Evolutionary conservation across 1,140 invertebrate species (phyloP).

Genomic region (Zeugodacus cucurbitae): DNA sequence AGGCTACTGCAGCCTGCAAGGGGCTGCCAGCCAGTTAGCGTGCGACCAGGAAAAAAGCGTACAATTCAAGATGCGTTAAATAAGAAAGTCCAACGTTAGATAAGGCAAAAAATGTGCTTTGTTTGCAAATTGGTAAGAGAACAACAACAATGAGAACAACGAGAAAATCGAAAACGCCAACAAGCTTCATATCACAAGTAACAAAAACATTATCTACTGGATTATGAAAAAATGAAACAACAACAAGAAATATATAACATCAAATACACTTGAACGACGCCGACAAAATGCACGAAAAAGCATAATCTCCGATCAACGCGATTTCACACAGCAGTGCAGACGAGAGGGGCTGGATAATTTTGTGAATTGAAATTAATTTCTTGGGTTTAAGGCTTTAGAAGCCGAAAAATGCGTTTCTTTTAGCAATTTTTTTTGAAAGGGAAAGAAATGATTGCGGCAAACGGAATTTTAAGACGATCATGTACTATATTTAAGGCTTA

Average conservation of each 20-base stretch:
- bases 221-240: neutral
- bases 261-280: neutral
- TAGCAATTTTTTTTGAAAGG: no score
- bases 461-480: no score
- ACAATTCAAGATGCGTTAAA: neutral
- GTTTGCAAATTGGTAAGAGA: neutral
- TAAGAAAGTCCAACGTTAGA: constrained; percentile 7
- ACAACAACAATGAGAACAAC: neutral
- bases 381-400: no score
- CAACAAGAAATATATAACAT: neutral
- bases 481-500: no score
- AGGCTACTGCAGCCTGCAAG: neutral
- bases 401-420: no score
- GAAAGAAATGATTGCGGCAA: no score
- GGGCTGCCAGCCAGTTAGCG: neutral
- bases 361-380: no score
- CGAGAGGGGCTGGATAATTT: neutral
- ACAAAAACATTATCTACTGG: no score
- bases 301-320: neutral
- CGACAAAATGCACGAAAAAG: neutral
- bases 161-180: neutral
- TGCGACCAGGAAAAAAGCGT: constrained; percentile 3
- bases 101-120: constrained; percentile 10
- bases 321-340: neutral
- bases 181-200: no score